Evolutionary conservation across 2,888 invertebrate genomes (phyloP), one percentile per base, ranked within the genome.

Genomic region (Tiliacea aurago): DNA sequence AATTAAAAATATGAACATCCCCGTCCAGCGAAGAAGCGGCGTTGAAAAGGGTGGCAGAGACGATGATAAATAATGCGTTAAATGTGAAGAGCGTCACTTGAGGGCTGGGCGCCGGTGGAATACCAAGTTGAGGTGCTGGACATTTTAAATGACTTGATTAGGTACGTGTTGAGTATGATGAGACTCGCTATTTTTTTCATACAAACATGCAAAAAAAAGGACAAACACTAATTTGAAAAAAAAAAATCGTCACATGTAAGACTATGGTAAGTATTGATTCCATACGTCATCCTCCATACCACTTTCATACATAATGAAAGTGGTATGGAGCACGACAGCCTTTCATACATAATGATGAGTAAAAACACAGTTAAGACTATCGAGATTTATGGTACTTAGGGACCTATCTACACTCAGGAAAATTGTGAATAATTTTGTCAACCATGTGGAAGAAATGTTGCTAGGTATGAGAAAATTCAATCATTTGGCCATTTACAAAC

Each of bases 61-160:
- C 90, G 91, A 92, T 92, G 93, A 93, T 91, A 91, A 92, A 93
- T 91, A 92, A 92, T 90, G 91, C 92, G 92, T 92, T 94, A 93
- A 95, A 94, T 93, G 93, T 93, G 92, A 90, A 91, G 77, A 83
- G 83, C 82, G 82, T 85, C 89, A 88, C 88, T 88, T 84, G 89
- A 89, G 91, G 89, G 88, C 80, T 86, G 84, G 9, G 70, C 58
- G 66, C 66, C 58, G 37, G 55, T 65, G 68, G 81, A 84, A 84
- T 80, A 81, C 53, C 61, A 80, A 86, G 66, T 77, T 45, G 33
- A 47, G 20, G 15, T 20, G 37, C 80, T 55, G 62, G 53, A 69
- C 15, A 28, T 58, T 55, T 68, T 70, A 76, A 59, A 37, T 58
- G 20, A 75, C 55, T 65, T 76, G 41, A 71, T 84, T 51, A n/a